These are phyloP conservation scores for Rhadina sibilatrix DNA, from an alignment of 2,113 vertebrate genomes.

Conservation along the genomic window DNA sequence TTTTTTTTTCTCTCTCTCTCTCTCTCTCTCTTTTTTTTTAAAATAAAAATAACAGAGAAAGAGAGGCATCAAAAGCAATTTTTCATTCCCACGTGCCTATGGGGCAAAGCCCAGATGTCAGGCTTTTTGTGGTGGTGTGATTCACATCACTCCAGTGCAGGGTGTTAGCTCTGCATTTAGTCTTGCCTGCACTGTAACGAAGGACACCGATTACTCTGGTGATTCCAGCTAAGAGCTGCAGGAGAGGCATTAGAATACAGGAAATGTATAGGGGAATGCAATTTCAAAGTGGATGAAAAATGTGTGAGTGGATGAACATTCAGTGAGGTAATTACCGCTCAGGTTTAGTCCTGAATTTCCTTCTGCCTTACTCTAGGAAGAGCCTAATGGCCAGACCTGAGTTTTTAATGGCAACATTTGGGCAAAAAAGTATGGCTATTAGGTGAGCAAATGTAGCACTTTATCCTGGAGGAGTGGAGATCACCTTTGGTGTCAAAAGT, in stretches of 20 bases:
- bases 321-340: constrained; percentile 58
- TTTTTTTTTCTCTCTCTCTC: neutral
- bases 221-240: constrained; percentile 59
- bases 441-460: constrained; percentile 65
- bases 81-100: constrained; percentile 21
- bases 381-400: constrained; percentile 62
- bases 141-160: neutral
- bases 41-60: neutral
- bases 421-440: constrained; percentile 65
- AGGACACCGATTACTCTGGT: constrained; percentile 51
- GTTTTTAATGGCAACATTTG: constrained; percentile 70
- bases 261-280: constrained; percentile 50
- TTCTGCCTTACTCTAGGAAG: constrained; percentile 47
- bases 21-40: neutral
- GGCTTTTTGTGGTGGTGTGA: constrained; percentile 55
- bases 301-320: constrained; percentile 63
- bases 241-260: constrained; percentile 67
- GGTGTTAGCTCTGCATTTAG: constrained; percentile 63
- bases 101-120: constrained; percentile 24
- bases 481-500: constrained; percentile 59
- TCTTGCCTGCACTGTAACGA: constrained; percentile 19
- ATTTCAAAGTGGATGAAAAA: constrained; percentile 55
- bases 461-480: constrained; percentile 46
- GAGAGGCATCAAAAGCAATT: constrained; percentile 42
- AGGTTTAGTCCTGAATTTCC: constrained; percentile 61